Evolutionary conservation across 2,113 vertebrate genomes (phyloP).

Genomic region (Passer montanus): DNA sequence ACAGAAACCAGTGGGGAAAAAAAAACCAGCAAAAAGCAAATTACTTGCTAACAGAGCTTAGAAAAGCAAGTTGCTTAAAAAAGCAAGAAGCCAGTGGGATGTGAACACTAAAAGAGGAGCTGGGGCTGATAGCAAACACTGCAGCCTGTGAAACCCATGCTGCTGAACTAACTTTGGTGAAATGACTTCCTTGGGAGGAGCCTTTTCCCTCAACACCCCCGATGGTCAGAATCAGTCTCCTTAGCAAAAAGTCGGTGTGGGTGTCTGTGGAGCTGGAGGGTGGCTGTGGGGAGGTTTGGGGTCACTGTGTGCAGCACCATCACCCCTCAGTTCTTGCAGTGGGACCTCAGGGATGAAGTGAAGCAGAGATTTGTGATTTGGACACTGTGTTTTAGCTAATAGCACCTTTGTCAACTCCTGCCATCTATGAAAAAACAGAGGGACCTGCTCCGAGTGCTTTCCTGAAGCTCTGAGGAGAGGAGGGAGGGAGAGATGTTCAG

Average conservation of each 20-base stretch:
- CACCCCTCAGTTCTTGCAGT: background rate
- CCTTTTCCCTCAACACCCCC: background rate
- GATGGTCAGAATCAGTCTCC: background rate
- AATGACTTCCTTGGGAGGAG: accelerated
- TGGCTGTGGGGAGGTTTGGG: background rate
- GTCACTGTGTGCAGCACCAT: accelerated
- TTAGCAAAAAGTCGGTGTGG: accelerated
- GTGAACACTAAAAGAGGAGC: background rate
- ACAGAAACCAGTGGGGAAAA: no score
- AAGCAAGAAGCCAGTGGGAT: background rate
- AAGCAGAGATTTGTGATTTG: background rate
- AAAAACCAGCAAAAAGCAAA: background rate
- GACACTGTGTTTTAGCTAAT: no score
- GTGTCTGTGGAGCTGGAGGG: background rate
- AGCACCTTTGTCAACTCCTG: background rate
- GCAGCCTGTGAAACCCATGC: accelerated
- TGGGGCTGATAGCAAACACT: accelerated
- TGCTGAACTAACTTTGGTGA: background rate
- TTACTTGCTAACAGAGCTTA: background rate
- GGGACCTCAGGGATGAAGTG: background rate
- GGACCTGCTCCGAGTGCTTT: background rate
- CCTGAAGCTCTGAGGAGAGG: accelerated
- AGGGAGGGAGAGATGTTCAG: no score
- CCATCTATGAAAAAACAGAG: accelerated
- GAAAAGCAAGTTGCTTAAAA: background rate